Evolutionary conservation across 2,888 invertebrate species (phyloP).

Genomic region (Mimachlamys varia): DNA sequence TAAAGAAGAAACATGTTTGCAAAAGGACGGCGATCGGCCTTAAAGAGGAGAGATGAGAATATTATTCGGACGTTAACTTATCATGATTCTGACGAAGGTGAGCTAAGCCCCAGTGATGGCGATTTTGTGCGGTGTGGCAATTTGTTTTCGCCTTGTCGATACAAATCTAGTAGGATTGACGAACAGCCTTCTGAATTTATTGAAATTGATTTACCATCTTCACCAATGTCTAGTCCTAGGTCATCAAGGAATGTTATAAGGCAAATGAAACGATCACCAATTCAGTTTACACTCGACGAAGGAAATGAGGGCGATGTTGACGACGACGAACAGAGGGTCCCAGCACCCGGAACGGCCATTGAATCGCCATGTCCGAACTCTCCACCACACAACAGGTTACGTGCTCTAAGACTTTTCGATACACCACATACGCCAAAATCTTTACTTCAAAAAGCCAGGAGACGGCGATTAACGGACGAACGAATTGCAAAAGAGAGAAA

Average conservation of each 20-base stretch:
- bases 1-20: slow-evolving; percentile 1
- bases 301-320: slow-evolving; percentile 56
- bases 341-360: slow-evolving; percentile 53
- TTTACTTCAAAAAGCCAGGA: slow-evolving; percentile 86
- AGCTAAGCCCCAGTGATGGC: slow-evolving; percentile 61
- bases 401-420: slow-evolving; percentile 88
- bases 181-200: slow-evolving; percentile 66
- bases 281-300: slow-evolving; percentile 61
- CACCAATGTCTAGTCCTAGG: slow-evolving; percentile 64
- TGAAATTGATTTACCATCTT: slow-evolving; percentile 68
- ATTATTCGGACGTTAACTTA: slow-evolving; percentile 64
- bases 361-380: slow-evolving; percentile 62
- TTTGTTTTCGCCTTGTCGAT: slow-evolving; percentile 59
- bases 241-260: slow-evolving; percentile 59
- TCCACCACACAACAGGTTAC: slow-evolving; percentile 83
- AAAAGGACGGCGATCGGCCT: slow-evolving; percentile 61
- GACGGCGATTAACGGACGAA: slow-evolving; percentile 60
- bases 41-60: slow-evolving; percentile 61
- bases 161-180: slow-evolving; percentile 51
- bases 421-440: slow-evolving; percentile 94
- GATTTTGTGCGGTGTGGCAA: slow-evolving; percentile 59
- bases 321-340: slow-evolving; percentile 61
- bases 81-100: slow-evolving; percentile 66
- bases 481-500: slow-evolving; percentile 40
- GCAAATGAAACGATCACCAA: slow-evolving; percentile 59